phyloP scores from a whole-genome alignment of 2,113 vertebrate species.

The Onychorhynchus coronatus region DNA sequence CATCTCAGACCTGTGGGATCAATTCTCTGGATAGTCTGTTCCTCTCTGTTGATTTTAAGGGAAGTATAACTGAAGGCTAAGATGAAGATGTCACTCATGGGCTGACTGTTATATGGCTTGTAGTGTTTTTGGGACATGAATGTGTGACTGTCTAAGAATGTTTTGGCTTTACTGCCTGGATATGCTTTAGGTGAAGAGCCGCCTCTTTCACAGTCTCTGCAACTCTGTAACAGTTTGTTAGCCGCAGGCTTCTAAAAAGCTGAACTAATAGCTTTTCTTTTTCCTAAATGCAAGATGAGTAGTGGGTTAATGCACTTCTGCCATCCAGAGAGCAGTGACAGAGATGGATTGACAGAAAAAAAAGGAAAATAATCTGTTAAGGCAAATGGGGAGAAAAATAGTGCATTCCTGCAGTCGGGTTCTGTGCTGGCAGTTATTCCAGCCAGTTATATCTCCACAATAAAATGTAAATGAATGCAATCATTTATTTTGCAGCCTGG shows the following conservation, averaged over 20 bases:
- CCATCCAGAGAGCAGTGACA: background rate
- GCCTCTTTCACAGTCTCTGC: background rate
- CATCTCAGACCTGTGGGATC: accelerated
- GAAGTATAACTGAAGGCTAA: background rate
- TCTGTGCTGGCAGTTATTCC: conserved; percentile 11
- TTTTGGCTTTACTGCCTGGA: background rate
- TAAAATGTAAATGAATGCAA: conserved; percentile 67
- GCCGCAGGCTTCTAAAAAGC: background rate
- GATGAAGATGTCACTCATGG: background rate
- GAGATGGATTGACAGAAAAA: background rate
- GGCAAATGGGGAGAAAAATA: conserved; percentile 30
- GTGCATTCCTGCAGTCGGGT: background rate
- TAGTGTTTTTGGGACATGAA: background rate
- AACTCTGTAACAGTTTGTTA: background rate
- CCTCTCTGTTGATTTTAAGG: background rate
- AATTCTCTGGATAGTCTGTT: background rate
- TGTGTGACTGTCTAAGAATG: background rate
- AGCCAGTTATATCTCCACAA: conserved; percentile 33
- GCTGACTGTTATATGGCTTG: background rate
- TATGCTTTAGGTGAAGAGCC: background rate
- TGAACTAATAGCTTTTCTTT: background rate
- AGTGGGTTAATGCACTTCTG: background rate
- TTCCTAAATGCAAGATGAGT: background rate
- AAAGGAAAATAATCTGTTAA: background rate
- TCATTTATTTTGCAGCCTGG: conserved; percentile 48